Evolutionary conservation across 2,888 invertebrate species (phyloP).

Genomic region (Hemicrepidius hirtus): DNA sequence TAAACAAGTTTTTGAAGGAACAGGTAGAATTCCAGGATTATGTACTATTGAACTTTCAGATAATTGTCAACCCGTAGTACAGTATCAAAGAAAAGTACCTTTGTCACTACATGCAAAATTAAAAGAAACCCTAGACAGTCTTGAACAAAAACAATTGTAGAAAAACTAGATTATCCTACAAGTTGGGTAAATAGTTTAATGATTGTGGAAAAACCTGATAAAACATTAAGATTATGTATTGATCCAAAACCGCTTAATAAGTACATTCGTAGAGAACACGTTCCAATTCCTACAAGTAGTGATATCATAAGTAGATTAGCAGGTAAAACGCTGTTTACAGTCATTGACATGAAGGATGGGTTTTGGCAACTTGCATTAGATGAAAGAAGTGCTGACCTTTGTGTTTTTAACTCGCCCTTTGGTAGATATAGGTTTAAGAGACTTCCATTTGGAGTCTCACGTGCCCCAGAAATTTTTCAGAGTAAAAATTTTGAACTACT

Average conservation of each 20-base stretch:
- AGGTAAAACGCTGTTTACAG: constrained; percentile 34
- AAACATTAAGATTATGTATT: too few species aligned
- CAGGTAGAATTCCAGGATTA: too few species aligned
- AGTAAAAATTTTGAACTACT: constrained; percentile 57
- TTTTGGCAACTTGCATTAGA: constrained; percentile 29
- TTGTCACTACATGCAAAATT: too few species aligned
- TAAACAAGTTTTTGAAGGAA: too few species aligned
- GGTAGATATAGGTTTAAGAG: constrained; percentile 29
- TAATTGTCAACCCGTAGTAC: too few species aligned
- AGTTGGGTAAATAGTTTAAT: too few species aligned
- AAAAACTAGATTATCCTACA: not conserved
- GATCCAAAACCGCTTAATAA: not conserved
- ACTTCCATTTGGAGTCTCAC: constrained; percentile 50
- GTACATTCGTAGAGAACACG: constrained; percentile 27
- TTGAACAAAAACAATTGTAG: constrained; percentile 6
- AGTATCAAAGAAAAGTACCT: too few species aligned
- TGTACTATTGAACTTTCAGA: constrained; percentile 3
- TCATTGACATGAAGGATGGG: too few species aligned
- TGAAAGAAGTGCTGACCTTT: constrained; percentile 10
- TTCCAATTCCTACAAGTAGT: constrained; percentile 26
- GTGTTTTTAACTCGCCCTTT: constrained; percentile 38
- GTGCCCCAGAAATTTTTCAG: constrained; percentile 56
- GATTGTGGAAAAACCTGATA: too few species aligned
- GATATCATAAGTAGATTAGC: constrained; percentile 14
- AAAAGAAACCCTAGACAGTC: not conserved